phyloP scores from a whole-genome alignment of 2,888 invertebrate species.

The Sabatieria punctata region DNA sequence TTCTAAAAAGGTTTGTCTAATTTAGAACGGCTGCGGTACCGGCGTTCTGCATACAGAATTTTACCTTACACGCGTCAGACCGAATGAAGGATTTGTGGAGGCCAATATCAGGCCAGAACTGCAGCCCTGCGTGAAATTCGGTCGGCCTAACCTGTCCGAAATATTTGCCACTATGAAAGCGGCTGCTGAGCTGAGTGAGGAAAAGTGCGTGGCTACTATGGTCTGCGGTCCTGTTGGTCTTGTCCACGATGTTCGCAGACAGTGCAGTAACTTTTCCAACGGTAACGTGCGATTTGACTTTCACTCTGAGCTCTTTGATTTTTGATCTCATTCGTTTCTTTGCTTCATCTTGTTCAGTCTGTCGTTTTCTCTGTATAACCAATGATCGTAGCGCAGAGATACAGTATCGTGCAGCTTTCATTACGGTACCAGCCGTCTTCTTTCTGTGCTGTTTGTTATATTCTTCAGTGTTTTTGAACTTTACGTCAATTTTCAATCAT shows the following conservation, averaged over 20 bases:
- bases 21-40: neutral
- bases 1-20: too few relatives aligned
- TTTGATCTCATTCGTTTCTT: too few relatives aligned
- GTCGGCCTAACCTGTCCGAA: neutral
- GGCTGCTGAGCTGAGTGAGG: neutral
- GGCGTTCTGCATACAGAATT: neutral
- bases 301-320: neutral
- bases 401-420: too few relatives aligned
- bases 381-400: too few relatives aligned
- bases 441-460: too few relatives aligned
- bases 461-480: too few relatives aligned
- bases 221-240: neutral
- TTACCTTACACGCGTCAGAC: neutral
- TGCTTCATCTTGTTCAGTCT: too few relatives aligned
- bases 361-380: too few relatives aligned
- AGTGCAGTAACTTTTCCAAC: neutral
- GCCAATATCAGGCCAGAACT: neutral
- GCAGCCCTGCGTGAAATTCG: neutral
- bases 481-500: too few relatives aligned
- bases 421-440: too few relatives aligned
- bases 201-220: neutral
- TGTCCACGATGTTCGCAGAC: neutral
- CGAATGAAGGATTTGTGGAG: neutral
- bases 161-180: neutral
- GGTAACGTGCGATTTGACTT: neutral